Evolutionary conservation across 1,140 invertebrate genomes (phyloP).

Genomic region (Microvelia longipes): DNA sequence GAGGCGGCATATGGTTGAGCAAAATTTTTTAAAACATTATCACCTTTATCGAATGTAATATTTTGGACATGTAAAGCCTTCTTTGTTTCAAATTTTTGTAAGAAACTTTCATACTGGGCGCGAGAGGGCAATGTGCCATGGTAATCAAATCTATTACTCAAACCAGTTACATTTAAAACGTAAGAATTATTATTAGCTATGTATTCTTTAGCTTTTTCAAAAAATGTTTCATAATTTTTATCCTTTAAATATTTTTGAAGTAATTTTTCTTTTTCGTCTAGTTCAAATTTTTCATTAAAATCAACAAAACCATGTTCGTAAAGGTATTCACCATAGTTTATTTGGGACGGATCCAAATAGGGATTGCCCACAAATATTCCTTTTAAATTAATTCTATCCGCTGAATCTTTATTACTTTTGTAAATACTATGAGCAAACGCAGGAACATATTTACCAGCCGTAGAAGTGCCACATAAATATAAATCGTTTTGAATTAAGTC

Average conservation of each 20-base stretch:
- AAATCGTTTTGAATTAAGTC: conserved; percentile 19
- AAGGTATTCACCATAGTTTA: conserved; percentile 59
- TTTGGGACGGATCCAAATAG: conserved; percentile 57
- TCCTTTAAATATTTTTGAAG: neutral
- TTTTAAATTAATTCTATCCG: conserved; percentile 44
- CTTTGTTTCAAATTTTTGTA: neutral
- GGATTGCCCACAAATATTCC: conserved; percentile 76
- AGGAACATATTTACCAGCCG: conserved; percentile 40
- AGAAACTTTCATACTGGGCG: neutral
- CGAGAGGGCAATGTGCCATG: neutral
- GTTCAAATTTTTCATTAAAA: conserved; percentile 14
- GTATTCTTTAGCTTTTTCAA: neutral
- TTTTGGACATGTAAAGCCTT: neutral
- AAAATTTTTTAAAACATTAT: conserved; percentile 48
- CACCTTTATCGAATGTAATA: conserved; percentile 29
- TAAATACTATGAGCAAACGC: conserved; percentile 36
- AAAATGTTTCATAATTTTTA: neutral
- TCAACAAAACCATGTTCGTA: conserved; percentile 49
- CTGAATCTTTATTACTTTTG: conserved; percentile 38
- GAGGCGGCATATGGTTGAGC: conserved; percentile 69
- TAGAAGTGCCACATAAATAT: conserved; percentile 37
- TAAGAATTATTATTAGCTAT: neutral
- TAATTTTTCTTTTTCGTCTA: conserved; percentile 9
- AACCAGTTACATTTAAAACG: neutral
- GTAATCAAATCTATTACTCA: neutral